phyloP scores from a whole-genome alignment of 2,113 vertebrate species.

The Machaerirhynchus nigripectus region DNA sequence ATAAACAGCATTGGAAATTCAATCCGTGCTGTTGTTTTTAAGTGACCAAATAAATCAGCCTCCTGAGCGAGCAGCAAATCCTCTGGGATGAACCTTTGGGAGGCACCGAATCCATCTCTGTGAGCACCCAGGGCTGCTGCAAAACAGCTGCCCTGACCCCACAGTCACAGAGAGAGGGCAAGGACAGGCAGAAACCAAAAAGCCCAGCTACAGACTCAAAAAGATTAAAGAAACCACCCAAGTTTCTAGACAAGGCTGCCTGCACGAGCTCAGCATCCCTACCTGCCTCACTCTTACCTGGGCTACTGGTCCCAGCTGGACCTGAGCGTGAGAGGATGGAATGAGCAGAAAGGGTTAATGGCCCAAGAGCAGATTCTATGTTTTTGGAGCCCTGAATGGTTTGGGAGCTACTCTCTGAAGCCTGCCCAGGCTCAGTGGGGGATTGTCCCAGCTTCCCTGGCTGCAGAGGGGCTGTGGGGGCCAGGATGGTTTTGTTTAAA shows the following conservation, averaged over 20 bases:
- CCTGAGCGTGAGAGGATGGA: not conserved
- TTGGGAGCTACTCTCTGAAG: not conserved
- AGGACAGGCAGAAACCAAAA: not conserved
- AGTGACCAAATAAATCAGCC: slow-evolving; percentile 10
- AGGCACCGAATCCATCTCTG: not conserved
- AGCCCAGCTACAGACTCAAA: not conserved
- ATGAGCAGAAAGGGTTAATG: not conserved
- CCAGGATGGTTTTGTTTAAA: not conserved
- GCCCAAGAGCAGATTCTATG: not conserved
- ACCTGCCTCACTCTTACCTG: not conserved
- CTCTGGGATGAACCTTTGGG: not conserved
- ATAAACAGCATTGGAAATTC: slow-evolving; percentile 32
- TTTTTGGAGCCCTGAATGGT: not conserved
- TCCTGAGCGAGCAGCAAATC: not conserved
- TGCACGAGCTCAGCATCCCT: not conserved
- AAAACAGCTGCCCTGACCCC: not conserved
- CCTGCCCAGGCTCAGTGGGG: not conserved
- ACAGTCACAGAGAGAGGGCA: rapidly evolving
- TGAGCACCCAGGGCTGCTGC: not conserved
- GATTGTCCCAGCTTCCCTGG: not conserved
- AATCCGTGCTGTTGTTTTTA: not conserved
- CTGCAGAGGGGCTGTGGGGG: not conserved
- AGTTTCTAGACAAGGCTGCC: not conserved
- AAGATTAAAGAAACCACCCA: not conserved
- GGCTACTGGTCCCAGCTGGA: not conserved